These are phyloP conservation scores for Notoglanidium macrostoma DNA, from an alignment of 2,797 vertebrate species.

Conservation along the genomic window DNA sequence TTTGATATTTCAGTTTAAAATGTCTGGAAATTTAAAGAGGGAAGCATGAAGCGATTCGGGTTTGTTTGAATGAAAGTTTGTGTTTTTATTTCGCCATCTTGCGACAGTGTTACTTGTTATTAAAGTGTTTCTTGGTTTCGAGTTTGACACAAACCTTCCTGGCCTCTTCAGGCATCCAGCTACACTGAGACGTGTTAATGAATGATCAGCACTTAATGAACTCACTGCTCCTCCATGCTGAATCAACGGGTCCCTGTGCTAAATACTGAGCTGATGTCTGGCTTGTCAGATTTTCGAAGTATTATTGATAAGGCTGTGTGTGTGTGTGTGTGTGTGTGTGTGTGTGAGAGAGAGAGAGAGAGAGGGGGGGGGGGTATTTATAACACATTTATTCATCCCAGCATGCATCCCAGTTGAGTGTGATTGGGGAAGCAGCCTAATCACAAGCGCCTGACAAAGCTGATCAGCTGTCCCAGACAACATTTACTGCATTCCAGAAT, in stretches of 20 bases:
- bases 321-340: not conserved
- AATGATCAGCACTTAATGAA: not conserved
- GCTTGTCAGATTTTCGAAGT: not conserved
- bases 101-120: not conserved
- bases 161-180: not conserved
- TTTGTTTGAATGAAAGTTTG: conserved; percentile 39
- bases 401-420: not conserved
- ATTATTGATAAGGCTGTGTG: not conserved
- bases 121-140: not conserved
- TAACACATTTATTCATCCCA: too few relatives aligned
- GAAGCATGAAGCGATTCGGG: not conserved
- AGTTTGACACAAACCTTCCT: not conserved
- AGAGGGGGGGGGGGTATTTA: too few relatives aligned
- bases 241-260: too few relatives aligned
- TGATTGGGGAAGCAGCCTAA: not conserved
- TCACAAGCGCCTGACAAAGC: not conserved
- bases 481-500: not conserved
- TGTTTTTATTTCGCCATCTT: not conserved
- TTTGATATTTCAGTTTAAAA: not conserved
- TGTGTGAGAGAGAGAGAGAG: not conserved
- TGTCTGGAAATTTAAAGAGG: not conserved
- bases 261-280: not conserved
- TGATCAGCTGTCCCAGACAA: not conserved
- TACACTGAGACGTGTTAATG: not conserved
- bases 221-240: not conserved